Conservation (phyloP, 2,113 vertebrate species). For the Lepisosteus oculatus region DNA sequence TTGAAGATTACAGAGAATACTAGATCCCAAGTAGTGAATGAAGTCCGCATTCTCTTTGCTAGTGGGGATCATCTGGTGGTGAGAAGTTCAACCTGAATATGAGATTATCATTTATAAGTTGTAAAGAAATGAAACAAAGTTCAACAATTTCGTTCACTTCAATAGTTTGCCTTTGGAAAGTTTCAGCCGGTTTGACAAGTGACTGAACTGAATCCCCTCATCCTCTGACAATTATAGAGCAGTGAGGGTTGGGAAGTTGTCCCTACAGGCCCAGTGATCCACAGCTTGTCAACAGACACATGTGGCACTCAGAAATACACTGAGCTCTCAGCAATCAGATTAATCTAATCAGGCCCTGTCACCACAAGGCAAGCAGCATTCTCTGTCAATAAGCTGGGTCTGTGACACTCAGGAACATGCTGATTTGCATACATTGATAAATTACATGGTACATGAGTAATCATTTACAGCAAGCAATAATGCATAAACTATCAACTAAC, state of each 20-base stretch:
- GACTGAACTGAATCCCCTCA: background rate
- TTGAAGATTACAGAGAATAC: too few species aligned
- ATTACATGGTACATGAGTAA: background rate
- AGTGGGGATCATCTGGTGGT: too few species aligned
- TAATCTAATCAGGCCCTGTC: background rate
- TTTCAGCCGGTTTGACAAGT: background rate
- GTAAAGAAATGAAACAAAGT: too few species aligned
- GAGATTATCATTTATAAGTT: too few species aligned
- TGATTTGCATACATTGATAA: background rate
- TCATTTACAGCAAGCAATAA: background rate
- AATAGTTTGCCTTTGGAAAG: too few species aligned
- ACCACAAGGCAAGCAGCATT: background rate
- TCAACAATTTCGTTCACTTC: too few species aligned
- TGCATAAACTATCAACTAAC: background rate
- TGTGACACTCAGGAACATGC: background rate
- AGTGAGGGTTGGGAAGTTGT: background rate
- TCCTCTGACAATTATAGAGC: too few species aligned
- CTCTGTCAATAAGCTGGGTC: background rate
- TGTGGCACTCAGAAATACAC: background rate
- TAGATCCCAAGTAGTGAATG: too few species aligned
- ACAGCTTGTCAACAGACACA: background rate
- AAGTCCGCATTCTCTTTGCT: too few species aligned
- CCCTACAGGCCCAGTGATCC: background rate
- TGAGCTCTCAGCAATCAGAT: background rate
- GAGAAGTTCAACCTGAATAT: too few species aligned